Evolutionary conservation across 1,140 invertebrate species (phyloP).

Genomic region (Caenorhabditis tropicalis): DNA sequence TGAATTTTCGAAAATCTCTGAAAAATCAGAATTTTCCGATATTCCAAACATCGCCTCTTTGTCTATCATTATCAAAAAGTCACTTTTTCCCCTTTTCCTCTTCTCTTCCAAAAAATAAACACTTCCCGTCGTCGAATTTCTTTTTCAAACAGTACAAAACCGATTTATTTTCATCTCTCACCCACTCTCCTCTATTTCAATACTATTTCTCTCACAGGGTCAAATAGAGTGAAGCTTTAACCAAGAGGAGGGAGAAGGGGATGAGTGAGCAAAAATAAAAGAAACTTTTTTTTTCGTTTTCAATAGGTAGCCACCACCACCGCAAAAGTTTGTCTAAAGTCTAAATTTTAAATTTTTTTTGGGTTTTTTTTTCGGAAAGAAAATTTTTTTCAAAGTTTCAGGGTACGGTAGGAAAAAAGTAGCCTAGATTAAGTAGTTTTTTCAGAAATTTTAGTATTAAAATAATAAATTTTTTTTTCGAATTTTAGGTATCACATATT

Average conservation of each 20-base stretch:
- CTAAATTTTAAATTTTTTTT: not conserved
- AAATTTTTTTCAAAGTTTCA: not conserved
- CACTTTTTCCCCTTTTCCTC: no score
- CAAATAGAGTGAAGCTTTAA: not conserved
- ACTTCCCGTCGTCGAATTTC: not conserved
- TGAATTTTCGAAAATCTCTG: no score
- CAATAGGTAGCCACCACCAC: not conserved
- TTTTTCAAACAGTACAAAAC: not conserved
- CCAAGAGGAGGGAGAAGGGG: not conserved
- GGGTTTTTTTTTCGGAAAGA: not conserved
- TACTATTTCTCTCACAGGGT: not conserved
- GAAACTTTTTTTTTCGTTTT: not conserved
- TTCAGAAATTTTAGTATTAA: not conserved
- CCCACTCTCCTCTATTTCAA: not conserved
- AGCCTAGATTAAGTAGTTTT: not conserved
- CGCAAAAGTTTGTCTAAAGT: not conserved
- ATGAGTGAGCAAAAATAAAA: conserved; percentile 1
- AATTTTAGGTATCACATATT: no score
- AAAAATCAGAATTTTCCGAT: no score
- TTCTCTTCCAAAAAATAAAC: no score
- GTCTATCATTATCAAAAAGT: no score
- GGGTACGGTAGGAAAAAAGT: no score
- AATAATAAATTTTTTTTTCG: no score
- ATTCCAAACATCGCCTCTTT: no score
- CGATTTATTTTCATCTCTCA: not conserved